These are phyloP conservation scores for Alouatta palliata DNA, from an alignment of 2,113 vertebrate genomes.

Conservation along the genomic window DNA sequence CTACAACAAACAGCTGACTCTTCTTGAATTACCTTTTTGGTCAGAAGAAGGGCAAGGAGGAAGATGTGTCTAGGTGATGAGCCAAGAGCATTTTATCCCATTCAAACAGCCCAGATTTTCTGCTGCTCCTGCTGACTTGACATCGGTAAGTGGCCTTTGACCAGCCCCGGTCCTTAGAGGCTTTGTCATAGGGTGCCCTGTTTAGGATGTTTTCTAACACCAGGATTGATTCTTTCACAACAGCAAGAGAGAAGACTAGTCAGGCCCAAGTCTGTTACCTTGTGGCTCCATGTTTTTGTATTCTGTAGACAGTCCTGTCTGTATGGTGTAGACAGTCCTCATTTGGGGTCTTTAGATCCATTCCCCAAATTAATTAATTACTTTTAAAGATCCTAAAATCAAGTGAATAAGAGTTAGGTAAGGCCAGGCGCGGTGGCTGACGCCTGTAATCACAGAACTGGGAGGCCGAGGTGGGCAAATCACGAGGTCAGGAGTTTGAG, in stretches of 20 bases:
- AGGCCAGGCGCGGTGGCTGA: too few relatives aligned
- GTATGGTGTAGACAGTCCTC: not conserved
- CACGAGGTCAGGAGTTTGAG: too few relatives aligned
- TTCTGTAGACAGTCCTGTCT: not conserved
- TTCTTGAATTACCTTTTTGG: not conserved
- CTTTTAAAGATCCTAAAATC: not conserved
- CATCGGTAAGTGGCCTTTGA: too few relatives aligned
- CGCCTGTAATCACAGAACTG: too few relatives aligned
- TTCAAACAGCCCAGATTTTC: not conserved
- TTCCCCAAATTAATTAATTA: not conserved
- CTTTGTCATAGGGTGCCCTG: fast-evolving
- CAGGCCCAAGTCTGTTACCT: not conserved
- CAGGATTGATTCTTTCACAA: not conserved
- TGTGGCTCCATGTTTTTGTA: not conserved
- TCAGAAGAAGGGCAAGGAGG: not conserved
- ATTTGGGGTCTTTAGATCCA: not conserved
- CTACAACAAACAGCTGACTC: not conserved
- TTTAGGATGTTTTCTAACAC: not conserved
- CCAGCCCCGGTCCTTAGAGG: too few relatives aligned
- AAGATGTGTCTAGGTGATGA: not conserved
- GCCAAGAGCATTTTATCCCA: too few relatives aligned
- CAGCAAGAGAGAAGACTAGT: not conserved
- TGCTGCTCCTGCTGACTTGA: not conserved
- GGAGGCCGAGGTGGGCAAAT: too few relatives aligned
- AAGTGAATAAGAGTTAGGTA: not conserved